Evolutionary conservation across 2,888 invertebrate genomes (phyloP), one percentile per base, ranked within the genome.

Genomic region (Nemotelus nigrinus): DNA sequence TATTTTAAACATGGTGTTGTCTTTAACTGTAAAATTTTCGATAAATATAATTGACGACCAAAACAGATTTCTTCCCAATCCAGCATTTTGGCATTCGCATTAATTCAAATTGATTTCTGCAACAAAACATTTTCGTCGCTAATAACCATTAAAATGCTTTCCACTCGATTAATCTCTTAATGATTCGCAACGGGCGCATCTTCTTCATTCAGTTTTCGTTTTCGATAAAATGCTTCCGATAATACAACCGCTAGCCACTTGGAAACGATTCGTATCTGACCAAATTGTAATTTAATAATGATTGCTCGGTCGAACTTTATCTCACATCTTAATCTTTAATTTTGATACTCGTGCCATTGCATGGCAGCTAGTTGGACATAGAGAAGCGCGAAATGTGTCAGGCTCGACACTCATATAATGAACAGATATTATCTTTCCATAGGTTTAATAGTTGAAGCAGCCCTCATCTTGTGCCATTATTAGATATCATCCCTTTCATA

Each of bases 121-220:
- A 25, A 25, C 25, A 25, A 25, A 25, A 25, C 25, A 25, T 25
- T 25, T 1, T 25, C 25, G 25, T 25, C 25, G 8, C 6, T 50
- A 50, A 58, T n/a, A 44, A 41, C 44, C 64, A 3, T 5, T 7
- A 5, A 64, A 43, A 41, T 44, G 6, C 43, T 64, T 64, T 64
- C 64, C 64, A 64, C 8, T 64, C 64, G 44, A 64, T 64, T 64
- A 64, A 64, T 64, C 3, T 3, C 5, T 43, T 43, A 64, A 64
- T 64, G 64, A 64, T 43, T 8, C 41, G 44, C 64, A 5, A n/a
- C 50, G 8, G 8, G 5, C 8, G 50, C 8, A 50, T 8, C 6
- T 25, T 60, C 6, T 2, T 25, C 25, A 25, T 25, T 25, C 25
- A 25, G 25, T 25, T 25, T 25, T 60, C 39, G 8, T 25, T 25